These are phyloP conservation scores for Ectropis grisescens DNA, from an alignment of 1,140 invertebrate species.

Conservation along the genomic window DNA sequence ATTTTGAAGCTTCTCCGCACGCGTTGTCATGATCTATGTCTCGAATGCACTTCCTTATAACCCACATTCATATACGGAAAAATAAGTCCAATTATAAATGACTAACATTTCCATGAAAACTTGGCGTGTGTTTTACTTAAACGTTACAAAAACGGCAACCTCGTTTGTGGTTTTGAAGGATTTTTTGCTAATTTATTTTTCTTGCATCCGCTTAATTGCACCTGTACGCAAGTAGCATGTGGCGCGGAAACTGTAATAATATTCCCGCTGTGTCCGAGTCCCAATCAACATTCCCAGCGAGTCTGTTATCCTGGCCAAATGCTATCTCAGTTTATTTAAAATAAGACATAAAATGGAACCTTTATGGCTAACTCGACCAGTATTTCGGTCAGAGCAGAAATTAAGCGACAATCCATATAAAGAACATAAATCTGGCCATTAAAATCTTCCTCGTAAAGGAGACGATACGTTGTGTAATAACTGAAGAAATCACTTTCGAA, in stretches of 20 bases:
- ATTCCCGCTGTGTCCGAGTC: too few species aligned
- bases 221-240: too few species aligned
- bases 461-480: slow-evolving; percentile 20
- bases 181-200: too few species aligned
- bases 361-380: not conserved
- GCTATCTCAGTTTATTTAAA: too few species aligned
- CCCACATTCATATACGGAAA: slow-evolving; percentile 1
- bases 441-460: slow-evolving; percentile 22
- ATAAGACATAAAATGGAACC: too few species aligned
- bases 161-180: too few species aligned
- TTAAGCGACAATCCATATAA: slow-evolving; percentile 1
- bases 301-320: too few species aligned
- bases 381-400: not conserved
- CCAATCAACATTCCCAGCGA: too few species aligned
- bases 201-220: too few species aligned
- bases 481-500: slow-evolving; percentile 48
- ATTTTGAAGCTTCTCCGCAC: slow-evolving; percentile 7
- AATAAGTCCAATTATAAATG: slow-evolving; percentile 2
- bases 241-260: too few species aligned
- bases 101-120: slow-evolving; percentile 19
- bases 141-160: not conserved
- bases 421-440: slow-evolving; percentile 12
- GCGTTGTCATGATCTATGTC: slow-evolving; percentile 10
- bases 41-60: slow-evolving; percentile 16
- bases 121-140: not conserved